These are phyloP conservation scores for Taenaris catops DNA, from an alignment of 2,888 invertebrate genomes.

Conservation along the genomic window DNA sequence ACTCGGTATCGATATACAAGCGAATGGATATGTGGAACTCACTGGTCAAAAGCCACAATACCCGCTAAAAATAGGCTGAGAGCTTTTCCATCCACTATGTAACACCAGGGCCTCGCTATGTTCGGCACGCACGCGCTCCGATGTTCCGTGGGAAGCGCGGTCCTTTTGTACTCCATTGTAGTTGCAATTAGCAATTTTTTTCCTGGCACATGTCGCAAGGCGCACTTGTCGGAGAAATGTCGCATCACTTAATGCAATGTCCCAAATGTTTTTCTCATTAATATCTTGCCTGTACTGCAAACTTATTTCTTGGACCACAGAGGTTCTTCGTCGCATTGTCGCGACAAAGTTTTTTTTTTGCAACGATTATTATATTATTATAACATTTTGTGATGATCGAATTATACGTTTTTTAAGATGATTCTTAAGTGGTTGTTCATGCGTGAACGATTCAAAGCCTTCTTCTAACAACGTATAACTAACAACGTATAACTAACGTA, in stretches of 20 bases:
- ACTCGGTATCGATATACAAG: too few species aligned
- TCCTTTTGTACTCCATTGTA: conserved; percentile 71
- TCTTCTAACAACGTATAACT: too few species aligned
- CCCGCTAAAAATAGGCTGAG: too few species aligned
- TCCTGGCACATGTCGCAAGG: conserved; percentile 47
- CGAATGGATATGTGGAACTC: too few species aligned
- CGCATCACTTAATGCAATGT: conserved; percentile 59
- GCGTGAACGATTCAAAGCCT: too few species aligned
- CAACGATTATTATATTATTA: conserved; percentile 34
- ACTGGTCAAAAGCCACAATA: too few species aligned
- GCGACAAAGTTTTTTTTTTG: conserved; percentile 36
- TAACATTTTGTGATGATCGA: conserved; percentile 49
- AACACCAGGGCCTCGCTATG: conserved; percentile 69
- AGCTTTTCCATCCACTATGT: too few species aligned
- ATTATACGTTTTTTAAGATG: conserved; percentile 47
- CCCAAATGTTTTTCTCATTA: conserved; percentile 64
- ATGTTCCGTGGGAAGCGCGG: conserved; percentile 75
- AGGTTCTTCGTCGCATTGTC: conserved; percentile 22
- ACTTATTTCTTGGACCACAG: conserved; percentile 11
- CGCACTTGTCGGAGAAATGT: conserved; percentile 69
- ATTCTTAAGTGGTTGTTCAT: conserved; percentile 55
- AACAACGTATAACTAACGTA: too few species aligned
- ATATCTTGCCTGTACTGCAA: conserved; percentile 24
- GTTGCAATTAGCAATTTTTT: conserved; percentile 70
- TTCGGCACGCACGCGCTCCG: conserved; percentile 61